Base-by-base conservation (phyloP, 2,113 vertebrate species). In the Phylloscopus trochiloides region DNA sequence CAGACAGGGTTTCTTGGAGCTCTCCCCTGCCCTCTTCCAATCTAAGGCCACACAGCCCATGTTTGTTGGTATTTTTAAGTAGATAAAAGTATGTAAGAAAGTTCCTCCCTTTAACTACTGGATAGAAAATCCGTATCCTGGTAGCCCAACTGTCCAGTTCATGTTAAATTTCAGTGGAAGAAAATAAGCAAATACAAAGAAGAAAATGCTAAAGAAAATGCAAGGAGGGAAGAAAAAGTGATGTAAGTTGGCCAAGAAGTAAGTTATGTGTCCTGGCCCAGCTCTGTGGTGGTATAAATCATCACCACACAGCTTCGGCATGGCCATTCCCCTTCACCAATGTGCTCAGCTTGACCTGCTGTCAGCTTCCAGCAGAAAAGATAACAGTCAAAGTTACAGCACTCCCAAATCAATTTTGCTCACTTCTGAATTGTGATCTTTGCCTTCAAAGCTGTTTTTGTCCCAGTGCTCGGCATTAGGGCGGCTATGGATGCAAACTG, bases 131-230 rank as follows among this genome's bases (percentile, higher is more conserved):
- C 63, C 12, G 6, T 80, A 77, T 36, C 24, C 72, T 74, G 38
- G 51, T 88, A 71, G 74, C 59, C 86, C 40, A 94, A 7, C 43
- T 36, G 43, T 81, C 68, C 31, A n/a, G 76, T 59, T 85, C 58
- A 82, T 17, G 65, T 77, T 93, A 63, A 90, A 77, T 78, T 84
- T 86, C 62, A 57, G 32, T 67, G 63, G 47, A 88, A 91, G 72
- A 70, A 91, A 92, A 71, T 40, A 38, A 88, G 42, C 48, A 82
- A 93, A 90, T 47, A 65, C 32, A 62, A 70, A 80, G 71, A 92
- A 76, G 54, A 86, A 94, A 86, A 92, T 43, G 76, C 86, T 88
- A 92, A 95, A 93, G 68, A 36, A 91, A 92, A 96, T 87, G 47
- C 48, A 72, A 26, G 9, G 40, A 92, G 36, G 61, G 51, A 88